Percentiles rank a stretch among this genome's conserved stretches.
Evolutionary conservation across 92 coral and sea anemone genomes (phyloP).

Genomic region (Porites divaricata): DNA sequence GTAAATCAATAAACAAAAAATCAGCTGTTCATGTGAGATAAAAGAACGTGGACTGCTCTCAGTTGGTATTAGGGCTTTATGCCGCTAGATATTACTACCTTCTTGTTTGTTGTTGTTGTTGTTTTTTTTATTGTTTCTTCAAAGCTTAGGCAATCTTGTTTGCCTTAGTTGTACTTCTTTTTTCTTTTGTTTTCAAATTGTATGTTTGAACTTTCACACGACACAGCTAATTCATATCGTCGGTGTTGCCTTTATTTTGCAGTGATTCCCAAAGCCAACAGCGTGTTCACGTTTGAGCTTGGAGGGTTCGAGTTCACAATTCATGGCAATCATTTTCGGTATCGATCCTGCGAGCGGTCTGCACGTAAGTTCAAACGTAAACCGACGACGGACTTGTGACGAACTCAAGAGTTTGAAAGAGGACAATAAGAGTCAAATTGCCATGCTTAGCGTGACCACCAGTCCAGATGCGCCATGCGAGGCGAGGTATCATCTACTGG

Average conservation of each 20-base stretch:
- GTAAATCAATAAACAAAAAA: too few species aligned
- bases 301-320: conserved; percentile 80
- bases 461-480: background rate
- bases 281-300: conserved; percentile 86
- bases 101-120: too few species aligned
- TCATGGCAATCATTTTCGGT: conserved; percentile 92
- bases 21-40: too few species aligned
- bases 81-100: too few species aligned
- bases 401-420: background rate
- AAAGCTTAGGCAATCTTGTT: too few species aligned
- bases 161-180: too few species aligned
- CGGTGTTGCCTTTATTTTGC: conserved; percentile 13
- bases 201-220: background rate
- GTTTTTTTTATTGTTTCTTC: too few species aligned
- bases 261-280: conserved; percentile 95
- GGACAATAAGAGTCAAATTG: too few species aligned
- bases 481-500: too few species aligned
- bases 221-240: background rate
- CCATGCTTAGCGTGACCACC: background rate
- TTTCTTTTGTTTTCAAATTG: too few species aligned
- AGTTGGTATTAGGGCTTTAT: too few species aligned
- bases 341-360: conserved; percentile 91
- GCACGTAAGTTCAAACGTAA: conserved; percentile 86
- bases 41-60: too few species aligned
- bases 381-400: conserved; percentile 84